Percentiles rank a stretch among this genome's conserved stretches.
These are phyloP conservation scores for Pan troglodytes DNA, from an alignment of 2,113 vertebrate genomes.

Conservation along the genomic window NHGRI_mPanTro3-v2.1_pri NC_072401.2:42804501-42805000, in stretches of 20 bases:
- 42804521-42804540: conserved; percentile 77
- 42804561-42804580: conserved; percentile 73
- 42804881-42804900: conserved; percentile 17
- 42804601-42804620: conserved; percentile 80
- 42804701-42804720: conserved; percentile 70
- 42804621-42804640: conserved; percentile 79
- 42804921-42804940: neutral
- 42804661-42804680: conserved; percentile 77
- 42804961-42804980: neutral
- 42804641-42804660: conserved; percentile 77
- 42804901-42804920: neutral
- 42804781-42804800: conserved; percentile 37
- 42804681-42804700: conserved; percentile 71
- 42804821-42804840: conserved; percentile 55
- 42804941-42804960: neutral
- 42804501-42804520: conserved; percentile 74
- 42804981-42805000: neutral
- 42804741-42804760: conserved; percentile 48
- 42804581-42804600: conserved; percentile 78
- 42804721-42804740: conserved; percentile 67
- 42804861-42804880: neutral
- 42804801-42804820: conserved; percentile 43
- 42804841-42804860: conserved; percentile 2
- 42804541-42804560: conserved; percentile 75
- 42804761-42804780: neutral